Evolutionary conservation across 2,797 vertebrate genomes (phyloP), one percentile per base, ranked within the genome.

Genomic region (Schizothorax lantsangensis): DNA sequence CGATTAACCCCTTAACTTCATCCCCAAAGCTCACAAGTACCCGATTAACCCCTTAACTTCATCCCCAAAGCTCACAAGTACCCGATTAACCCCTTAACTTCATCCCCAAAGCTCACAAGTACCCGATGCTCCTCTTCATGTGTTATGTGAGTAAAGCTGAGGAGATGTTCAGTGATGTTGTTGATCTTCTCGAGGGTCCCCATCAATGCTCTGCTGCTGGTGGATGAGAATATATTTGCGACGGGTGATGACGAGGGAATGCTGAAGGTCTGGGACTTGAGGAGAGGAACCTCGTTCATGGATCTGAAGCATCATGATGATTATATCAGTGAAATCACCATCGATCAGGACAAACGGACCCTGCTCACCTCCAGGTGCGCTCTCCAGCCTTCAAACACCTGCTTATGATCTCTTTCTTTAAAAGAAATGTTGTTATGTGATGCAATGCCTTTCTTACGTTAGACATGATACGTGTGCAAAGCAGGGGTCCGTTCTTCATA

Each of bases 221-320:
- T 99, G 81, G 97, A 99, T 79, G 93, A 96, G 47, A 96, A 99
- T 91, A 15, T 98, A 21, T 91, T 99, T 83, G 97, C 97, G 23
- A 99, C 98, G 11, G 98, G 98, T 0, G 98, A 99, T 0, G 98
- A 99, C 1, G 90, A 80, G 0, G 98, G 98, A 0, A 94, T 92
- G 0, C 40, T 99, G 87, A 98, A 98, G 91, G 95, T 99, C 11
- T 99, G 98, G 98, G 98, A 99, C 80, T 94, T 98, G 93, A 97
- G 98, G 84, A 97, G 93, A 88, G 97, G 96, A 15, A 94, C 93
- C 0, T 90, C 97, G 0, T 64, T 98, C 88, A 96, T 99, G 97
- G 97, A 98, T 33, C 92, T 97, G 90, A 97, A 94, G 59, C 95
- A 98, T 19, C 98, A 99, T 0, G 97, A 98, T 36, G 98, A 99